Evolutionary conservation across 1,140 invertebrate genomes (phyloP).

Genomic region (Anoplophora glabripennis): DNA sequence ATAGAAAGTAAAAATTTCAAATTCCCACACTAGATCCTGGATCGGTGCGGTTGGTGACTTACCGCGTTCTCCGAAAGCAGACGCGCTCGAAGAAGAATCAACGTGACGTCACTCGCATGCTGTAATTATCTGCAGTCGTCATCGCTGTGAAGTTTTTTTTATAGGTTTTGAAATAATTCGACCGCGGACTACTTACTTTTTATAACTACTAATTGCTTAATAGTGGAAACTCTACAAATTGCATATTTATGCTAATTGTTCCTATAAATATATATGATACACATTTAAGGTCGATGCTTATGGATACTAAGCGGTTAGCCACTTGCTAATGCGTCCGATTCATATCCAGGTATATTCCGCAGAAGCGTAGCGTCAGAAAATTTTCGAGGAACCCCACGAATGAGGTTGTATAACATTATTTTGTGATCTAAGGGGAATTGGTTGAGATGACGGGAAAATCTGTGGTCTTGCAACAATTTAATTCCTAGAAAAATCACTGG

Average conservation of each 20-base stretch:
- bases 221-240: constrained; percentile 1
- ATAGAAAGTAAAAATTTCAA: constrained; percentile 22
- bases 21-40: constrained; percentile 17
- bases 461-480: too few species aligned
- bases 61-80: too few species aligned
- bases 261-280: constrained; percentile 2
- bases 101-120: constrained; percentile 2
- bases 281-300: background rate
- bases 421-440: too few species aligned
- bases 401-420: too few species aligned
- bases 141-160: constrained; percentile 2
- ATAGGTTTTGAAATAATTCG: background rate
- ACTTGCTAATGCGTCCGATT: too few species aligned
- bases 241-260: constrained; percentile 7
- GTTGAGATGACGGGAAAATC: too few species aligned
- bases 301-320: too few species aligned
- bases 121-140: background rate
- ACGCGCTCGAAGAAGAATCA: too few species aligned
- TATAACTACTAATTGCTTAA: background rate
- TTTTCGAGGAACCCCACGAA: too few species aligned
- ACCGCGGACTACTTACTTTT: constrained; percentile 2
- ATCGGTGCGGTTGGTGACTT: background rate
- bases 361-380: too few species aligned
- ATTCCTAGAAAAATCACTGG: too few species aligned
- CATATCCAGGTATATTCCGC: too few species aligned